These are phyloP conservation scores for Philopotamus ludificatus DNA, from an alignment of 1,140 invertebrate genomes.

Conservation along the genomic window DNA sequence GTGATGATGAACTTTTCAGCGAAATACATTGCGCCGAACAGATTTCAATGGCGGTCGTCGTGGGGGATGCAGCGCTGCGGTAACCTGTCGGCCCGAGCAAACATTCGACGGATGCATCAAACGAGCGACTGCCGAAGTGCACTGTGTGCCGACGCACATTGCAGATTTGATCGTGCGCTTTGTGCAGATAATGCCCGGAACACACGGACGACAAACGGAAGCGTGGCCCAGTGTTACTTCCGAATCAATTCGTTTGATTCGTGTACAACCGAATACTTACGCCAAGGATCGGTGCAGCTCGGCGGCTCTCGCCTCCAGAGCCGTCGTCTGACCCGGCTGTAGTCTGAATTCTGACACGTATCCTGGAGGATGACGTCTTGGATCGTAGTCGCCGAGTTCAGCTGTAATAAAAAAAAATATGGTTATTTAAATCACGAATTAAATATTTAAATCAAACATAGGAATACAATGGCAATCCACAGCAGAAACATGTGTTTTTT, in stretches of 20 bases:
- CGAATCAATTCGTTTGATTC: no score
- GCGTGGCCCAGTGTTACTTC: no score
- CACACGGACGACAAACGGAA: no score
- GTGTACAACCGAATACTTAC: no score
- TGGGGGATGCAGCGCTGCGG: not conserved
- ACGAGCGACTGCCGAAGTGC: no score
- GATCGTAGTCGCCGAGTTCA: slow-evolving; percentile 96
- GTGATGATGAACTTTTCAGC: not conserved
- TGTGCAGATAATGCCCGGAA: no score
- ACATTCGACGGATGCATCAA: no score
- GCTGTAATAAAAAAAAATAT: slow-evolving; percentile 64
- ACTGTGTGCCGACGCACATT: no score
- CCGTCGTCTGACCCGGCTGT: slow-evolving; percentile 87
- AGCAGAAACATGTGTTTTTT: no score
- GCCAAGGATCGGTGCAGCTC: slow-evolving; percentile 85
- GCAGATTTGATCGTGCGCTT: no score
- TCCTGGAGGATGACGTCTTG: slow-evolving; percentile 80
- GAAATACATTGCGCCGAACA: not conserved
- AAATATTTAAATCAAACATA: no score
- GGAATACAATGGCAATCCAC: no score
- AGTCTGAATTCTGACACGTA: slow-evolving; percentile 98
- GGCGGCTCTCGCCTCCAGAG: slow-evolving; percentile 83
- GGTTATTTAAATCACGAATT: not conserved
- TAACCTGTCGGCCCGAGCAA: not conserved
- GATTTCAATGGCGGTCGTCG: not conserved